phyloP scores from a whole-genome alignment of 2,113 vertebrate species.

The Terrapene triunguis region DNA sequence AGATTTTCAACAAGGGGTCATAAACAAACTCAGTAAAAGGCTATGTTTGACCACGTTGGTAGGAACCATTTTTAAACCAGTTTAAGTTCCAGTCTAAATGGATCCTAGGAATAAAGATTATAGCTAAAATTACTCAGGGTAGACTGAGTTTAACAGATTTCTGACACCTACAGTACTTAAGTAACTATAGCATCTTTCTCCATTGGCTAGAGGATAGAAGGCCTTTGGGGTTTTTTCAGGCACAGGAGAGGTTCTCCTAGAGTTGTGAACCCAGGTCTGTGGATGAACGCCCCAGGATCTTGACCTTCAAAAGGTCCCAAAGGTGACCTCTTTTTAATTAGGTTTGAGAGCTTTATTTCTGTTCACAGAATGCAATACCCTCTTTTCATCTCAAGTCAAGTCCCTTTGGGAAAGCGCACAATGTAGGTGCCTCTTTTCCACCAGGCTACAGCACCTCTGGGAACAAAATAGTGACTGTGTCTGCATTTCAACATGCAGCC shows the following conservation, averaged over 20 bases:
- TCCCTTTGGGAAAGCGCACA: background rate
- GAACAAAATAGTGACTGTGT: background rate
- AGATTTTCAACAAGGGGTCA: background rate
- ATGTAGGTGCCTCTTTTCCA: background rate
- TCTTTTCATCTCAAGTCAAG: background rate
- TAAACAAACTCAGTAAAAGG: background rate
- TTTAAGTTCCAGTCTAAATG: background rate
- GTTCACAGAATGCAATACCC: background rate
- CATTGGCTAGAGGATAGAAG: background rate
- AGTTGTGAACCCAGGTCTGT: background rate
- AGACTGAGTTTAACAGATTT: background rate
- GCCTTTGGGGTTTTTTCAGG: background rate
- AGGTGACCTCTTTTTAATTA: background rate
- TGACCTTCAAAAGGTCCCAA: background rate
- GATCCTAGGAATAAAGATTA: background rate
- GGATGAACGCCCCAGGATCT: background rate
- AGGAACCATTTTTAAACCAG: background rate
- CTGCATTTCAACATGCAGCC: accelerated
- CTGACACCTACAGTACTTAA: background rate
- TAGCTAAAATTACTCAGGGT: background rate
- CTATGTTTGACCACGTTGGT: background rate
- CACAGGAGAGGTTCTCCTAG: background rate
- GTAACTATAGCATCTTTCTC: background rate
- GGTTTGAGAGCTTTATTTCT: background rate
- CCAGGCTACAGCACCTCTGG: background rate